phyloP scores from a whole-genome alignment of 2,888 invertebrate species.

The Stenurella melanura region DNA sequence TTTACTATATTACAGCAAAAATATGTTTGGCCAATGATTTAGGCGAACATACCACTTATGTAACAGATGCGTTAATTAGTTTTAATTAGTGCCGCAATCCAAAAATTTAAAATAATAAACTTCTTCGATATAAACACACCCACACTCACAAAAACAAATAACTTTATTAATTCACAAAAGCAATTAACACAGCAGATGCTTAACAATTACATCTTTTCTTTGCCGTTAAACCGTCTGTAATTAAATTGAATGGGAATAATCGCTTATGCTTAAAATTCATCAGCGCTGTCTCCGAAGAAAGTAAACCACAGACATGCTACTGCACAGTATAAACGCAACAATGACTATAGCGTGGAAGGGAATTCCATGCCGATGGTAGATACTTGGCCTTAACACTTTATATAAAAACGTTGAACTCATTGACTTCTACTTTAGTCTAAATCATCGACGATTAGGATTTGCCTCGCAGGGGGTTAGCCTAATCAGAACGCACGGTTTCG shows the following conservation, averaged over 20 bases:
- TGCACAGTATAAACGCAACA: constrained; percentile 12
- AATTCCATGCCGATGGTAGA: constrained; percentile 50
- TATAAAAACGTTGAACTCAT: constrained; percentile 67
- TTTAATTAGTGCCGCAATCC: not conserved
- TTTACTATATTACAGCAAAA: not conserved
- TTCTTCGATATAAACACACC: not conserved
- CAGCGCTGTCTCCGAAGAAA: constrained; percentile 33
- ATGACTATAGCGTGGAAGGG: constrained; percentile 56
- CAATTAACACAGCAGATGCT: not conserved
- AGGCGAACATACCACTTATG: not conserved
- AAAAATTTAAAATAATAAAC: not conserved
- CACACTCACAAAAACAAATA: not conserved
- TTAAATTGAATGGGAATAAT: not conserved
- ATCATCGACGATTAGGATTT: constrained; percentile 65
- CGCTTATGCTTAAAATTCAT: constrained; percentile 6
- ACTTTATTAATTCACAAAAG: not conserved
- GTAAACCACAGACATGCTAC: constrained; percentile 30
- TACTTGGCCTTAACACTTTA: constrained; percentile 61
- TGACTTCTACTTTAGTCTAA: constrained; percentile 64
- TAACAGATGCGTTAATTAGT: not conserved
- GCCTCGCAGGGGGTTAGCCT: constrained; percentile 67
- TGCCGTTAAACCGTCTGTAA: constrained; percentile 3
- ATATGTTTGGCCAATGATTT: too few species aligned
- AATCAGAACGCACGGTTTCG: constrained; percentile 49
- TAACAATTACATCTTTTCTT: not conserved